These are phyloP conservation scores for Dynastes maya DNA, from an alignment of 2,888 invertebrate genomes.

Conservation along the genomic window DNA sequence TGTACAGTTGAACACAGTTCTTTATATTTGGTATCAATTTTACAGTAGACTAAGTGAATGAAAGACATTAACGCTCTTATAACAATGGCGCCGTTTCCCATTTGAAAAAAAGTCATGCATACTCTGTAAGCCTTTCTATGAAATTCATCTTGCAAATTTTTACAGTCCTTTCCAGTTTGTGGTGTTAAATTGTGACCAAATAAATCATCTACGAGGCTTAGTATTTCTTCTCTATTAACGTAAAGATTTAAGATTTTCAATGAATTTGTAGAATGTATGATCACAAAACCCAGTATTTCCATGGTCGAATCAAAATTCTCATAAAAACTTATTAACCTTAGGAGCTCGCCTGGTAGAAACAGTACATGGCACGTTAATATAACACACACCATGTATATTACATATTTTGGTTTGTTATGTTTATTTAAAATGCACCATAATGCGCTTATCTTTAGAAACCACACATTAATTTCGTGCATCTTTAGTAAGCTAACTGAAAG, in stretches of 20 bases:
- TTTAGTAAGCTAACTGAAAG: background rate
- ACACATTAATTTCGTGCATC: conserved; percentile 11
- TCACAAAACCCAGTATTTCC: conserved; percentile 28
- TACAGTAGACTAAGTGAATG: conserved; percentile 13
- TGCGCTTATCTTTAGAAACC: conserved; percentile 28
- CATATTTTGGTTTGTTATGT: background rate
- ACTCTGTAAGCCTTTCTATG: conserved; percentile 15
- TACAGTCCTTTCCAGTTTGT: background rate
- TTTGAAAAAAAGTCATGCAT: conserved; percentile 11
- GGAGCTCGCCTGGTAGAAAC: conserved; percentile 15
- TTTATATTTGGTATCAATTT: background rate
- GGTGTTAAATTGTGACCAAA: background rate
- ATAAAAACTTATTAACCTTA: background rate
- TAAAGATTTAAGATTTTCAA: conserved; percentile 27
- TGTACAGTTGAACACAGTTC: conserved; percentile 23
- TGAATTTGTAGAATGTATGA: conserved; percentile 22
- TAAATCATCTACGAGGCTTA: conserved; percentile 1
- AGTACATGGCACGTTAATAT: conserved; percentile 4
- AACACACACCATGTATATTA: background rate
- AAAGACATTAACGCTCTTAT: conserved; percentile 3
- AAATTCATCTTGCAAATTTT: conserved; percentile 2
- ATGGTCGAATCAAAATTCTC: conserved; percentile 19
- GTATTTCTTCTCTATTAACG: conserved; percentile 17
- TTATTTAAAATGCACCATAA: conserved; percentile 30
- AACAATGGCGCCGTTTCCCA: conserved; percentile 21